phyloP scores from a whole-genome alignment of 2,888 invertebrate genomes.

The Blera fallax region DNA sequence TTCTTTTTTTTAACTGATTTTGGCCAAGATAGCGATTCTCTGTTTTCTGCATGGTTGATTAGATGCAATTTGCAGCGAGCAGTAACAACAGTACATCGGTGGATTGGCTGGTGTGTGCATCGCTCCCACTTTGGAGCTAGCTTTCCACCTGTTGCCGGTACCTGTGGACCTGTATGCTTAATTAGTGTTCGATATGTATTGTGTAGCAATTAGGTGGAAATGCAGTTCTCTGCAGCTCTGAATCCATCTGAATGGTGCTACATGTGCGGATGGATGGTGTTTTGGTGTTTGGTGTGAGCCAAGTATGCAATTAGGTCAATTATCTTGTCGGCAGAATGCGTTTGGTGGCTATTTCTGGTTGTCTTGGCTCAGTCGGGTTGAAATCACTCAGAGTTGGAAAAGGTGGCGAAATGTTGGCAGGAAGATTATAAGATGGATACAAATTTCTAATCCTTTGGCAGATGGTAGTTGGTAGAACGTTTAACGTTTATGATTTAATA shows the following conservation, averaged over 20 bases:
- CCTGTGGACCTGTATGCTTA: constrained; percentile 39
- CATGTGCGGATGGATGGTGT: constrained; percentile 1
- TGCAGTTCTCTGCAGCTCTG: not conserved
- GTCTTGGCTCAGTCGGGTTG: not conserved
- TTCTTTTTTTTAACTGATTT: constrained; percentile 37
- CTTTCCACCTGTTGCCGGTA: constrained; percentile 59
- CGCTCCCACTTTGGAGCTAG: constrained; percentile 51
- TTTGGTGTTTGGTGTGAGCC: constrained; percentile 40
- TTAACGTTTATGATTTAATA: constrained; percentile 20
- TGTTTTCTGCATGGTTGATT: constrained; percentile 65
- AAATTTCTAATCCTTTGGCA: not conserved
- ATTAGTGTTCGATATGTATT: constrained; percentile 68
- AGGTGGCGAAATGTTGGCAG: constrained; percentile 26
- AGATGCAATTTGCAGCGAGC: constrained; percentile 60
- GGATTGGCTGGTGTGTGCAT: not conserved
- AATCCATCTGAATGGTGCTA: not conserved
- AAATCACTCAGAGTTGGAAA: not conserved
- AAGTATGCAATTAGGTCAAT: constrained; percentile 67
- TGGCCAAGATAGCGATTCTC: constrained; percentile 53
- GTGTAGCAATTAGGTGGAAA: constrained; percentile 56
- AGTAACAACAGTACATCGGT: not conserved
- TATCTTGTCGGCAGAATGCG: constrained; percentile 61
- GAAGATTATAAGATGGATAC: not conserved
- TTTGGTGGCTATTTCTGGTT: constrained; percentile 19
- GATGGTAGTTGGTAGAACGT: not conserved